Evolutionary conservation across 2,797 vertebrate species (phyloP), one percentile per base, ranked within the genome.

Genomic region (Malacoraja senta): DNA sequence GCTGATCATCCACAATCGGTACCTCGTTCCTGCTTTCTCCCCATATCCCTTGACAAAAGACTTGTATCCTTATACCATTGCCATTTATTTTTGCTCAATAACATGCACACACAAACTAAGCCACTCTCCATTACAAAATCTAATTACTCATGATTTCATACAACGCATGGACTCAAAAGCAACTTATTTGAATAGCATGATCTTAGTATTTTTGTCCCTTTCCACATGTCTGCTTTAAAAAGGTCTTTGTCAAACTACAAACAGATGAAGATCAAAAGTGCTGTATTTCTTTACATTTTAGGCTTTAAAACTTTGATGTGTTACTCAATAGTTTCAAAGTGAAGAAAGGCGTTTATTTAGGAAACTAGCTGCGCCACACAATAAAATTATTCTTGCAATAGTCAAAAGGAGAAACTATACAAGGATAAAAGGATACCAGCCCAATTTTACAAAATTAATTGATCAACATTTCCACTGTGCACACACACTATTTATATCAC

Each of bases 311-410:
- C 24, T 86, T 63, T 13, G 44, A 19, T 79, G 12, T 78, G 71
- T 79, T 38, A 38, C 32, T 79, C 21, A 79, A 38, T 19, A 38
- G 35, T 38, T 38, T 38, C 32, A 81, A 24, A 86, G 83, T 63
- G 83, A 58, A 86, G 58, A 26, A 86, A n/a, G 17, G 15, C 63
- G 3, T 63, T 86, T 86, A 84, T 61, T 86, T 86, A n/a, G 29
- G 26, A 44, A 44, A 12, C 12, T 53, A 61, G 53, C n/a, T 84
- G 29, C 38, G n/a, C 44, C 4, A 61, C 58, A 58, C 21, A 84
- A 84, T 84, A 84, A 84, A 44, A 12, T 61, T 86, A 61, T 86
- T 86, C 26, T 63, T 58, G 29, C 83, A 86, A 63, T 12, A 86
- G 8, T 63, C 24, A 19, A 74, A 74, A 74, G 71, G 71, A 74